Evolutionary conservation across 2,113 vertebrate genomes (phyloP), one percentile per base, ranked within the genome.

Genomic region (Ptilonorhynchus violaceus): DNA sequence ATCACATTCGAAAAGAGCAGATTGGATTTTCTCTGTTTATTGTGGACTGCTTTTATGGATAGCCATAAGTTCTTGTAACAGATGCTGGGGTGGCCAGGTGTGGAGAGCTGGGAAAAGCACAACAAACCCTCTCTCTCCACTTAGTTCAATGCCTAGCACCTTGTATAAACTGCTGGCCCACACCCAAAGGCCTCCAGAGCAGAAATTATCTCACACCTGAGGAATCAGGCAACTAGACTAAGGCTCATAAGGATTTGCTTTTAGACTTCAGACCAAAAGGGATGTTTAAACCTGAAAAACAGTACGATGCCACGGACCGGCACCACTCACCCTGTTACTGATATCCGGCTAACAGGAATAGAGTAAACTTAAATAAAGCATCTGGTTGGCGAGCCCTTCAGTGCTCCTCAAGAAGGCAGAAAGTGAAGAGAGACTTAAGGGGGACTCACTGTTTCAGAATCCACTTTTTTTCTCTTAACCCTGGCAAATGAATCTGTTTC

Each of bases 151-250:
- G 68, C 87, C 81, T 92, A 96, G 96, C 95, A 96, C 89, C 92
- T 88, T 96, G 85, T 92, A 89, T 77, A 76, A 94, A 75, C 46
- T 58, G 80, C n/a, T 94, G 96, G 92, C 96, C 76, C 91, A 85
- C 82, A 79, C 91, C 87, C 96, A 95, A 84, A 94, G 91, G 92
- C 92, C 93, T 95, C 93, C 96, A 72, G 90, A 95, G 93, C 83
- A 87, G 76, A 46, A 92, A 92, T 95, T 82, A 91, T 92, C 86
- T 86, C 90, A 88, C 83, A 95, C 89, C 88, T 96, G 96, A 96
- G 85, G 78, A 92, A 81, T 96, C 94, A 89, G 96, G 96, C 83
- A 95, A 49, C 81, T 94, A 74, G 91, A 85, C 95, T 96, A 97
- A 97, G 91, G 96, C 96, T 95, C 89, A 19, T 77, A 87, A 91